Base-by-base conservation (phyloP, 2,113 vertebrate species). In the Taxidea taxus region DNA sequence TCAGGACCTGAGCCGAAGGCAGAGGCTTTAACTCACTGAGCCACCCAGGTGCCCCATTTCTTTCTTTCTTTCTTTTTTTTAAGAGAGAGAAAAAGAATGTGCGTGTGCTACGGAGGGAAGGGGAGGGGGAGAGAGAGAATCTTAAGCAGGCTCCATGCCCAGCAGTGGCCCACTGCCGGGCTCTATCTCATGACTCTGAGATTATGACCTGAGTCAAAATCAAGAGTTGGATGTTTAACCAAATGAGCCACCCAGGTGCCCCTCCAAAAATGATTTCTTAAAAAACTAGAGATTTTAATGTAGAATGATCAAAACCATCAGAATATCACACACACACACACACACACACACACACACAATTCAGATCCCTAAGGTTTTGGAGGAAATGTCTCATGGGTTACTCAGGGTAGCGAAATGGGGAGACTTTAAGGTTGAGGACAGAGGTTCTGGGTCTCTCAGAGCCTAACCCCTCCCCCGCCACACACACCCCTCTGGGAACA, bases 271-370 rank as follows among this genome's bases (percentile, higher is more conserved):
- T 62, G 3, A 37, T 87, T 93, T 90, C 18, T 87, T 75, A 37
- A 66, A 90, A 92, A 92, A 77, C 20, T 64, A 84, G 81, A 91
- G 20, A 70, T 80, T 88, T 92, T 94, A 92, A 64, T 75, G 20
- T 42, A 87, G 70, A 88, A 70, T 60, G 11, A 74, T 77, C 44
- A 89, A 78, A 78, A 68, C 6, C 16, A 85, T 78, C 58, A 82
- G 37, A 91, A 47, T 62, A n/a, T 58, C 49, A 51, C 49, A 51
- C 51, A 54, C 58, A 25, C 58, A 25, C 23, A 10, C 58, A 25
- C 9, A 10, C 23, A 10, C 23, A 10, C 23, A 25, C 58, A 25
- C 58, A 25, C 8, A 58, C 6, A 56, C 23, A 60, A 10, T 23
- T 29, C n/a, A 97, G 7, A 15, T 58, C 29, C 12, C 16, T 80